Evolutionary conservation across 2,888 invertebrate species (phyloP).

Genomic region (Hypena proboscidalis): DNA sequence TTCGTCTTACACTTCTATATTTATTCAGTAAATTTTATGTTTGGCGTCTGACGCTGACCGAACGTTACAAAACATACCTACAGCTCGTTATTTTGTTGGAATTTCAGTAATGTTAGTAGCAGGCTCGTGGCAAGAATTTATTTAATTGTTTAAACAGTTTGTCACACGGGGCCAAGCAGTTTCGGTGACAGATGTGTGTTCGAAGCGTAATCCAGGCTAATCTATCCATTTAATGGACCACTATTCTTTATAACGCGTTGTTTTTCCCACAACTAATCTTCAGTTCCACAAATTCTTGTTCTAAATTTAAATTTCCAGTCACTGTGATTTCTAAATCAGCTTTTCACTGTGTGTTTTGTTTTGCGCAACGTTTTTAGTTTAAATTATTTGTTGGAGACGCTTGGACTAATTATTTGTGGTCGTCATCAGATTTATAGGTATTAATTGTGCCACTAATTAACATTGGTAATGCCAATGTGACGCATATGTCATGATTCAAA

Average conservation of each 20-base stretch:
- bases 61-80: slow-evolving; percentile 30
- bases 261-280: slow-evolving; percentile 12
- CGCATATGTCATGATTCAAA: no score
- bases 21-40: slow-evolving; percentile 57
- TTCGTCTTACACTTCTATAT: slow-evolving; percentile 65
- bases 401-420: no score
- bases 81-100: slow-evolving; percentile 6
- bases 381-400: no score
- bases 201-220: background rate
- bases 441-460: no score
- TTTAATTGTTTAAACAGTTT: slow-evolving; percentile 10
- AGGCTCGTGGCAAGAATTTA: slow-evolving; percentile 3
- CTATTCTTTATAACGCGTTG: slow-evolving; percentile 15
- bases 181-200: slow-evolving; percentile 5
- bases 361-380: no score
- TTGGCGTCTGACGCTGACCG: slow-evolving; percentile 38
- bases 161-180: slow-evolving; percentile 2
- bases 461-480: no score
- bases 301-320: slow-evolving; percentile 5
- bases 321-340: no score
- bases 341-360: no score
- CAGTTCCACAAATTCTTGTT: slow-evolving; percentile 5
- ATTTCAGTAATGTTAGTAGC: slow-evolving; percentile 10
- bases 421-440: no score
- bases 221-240: slow-evolving; percentile 5